These are phyloP conservation scores for Diplodus sargus DNA, from an alignment of 2,797 vertebrate species.

Conservation along the genomic window DNA sequence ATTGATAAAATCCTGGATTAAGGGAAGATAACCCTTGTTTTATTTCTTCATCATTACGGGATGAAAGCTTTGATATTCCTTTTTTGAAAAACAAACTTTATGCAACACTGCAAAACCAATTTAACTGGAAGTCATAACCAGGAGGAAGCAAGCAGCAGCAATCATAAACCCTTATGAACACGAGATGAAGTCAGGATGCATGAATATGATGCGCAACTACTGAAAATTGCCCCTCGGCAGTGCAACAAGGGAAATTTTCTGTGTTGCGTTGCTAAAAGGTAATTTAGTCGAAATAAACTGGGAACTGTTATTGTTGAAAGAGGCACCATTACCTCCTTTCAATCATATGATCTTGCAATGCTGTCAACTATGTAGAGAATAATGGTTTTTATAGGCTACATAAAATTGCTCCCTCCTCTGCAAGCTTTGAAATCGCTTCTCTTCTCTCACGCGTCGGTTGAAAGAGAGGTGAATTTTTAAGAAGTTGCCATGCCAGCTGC, in stretches of 20 bases:
- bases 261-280: conserved; percentile 36
- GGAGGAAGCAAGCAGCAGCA: conserved; percentile 25
- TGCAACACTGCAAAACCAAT: conserved; percentile 36
- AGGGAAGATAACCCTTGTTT: neutral
- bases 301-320: conserved; percentile 59
- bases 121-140: conserved; percentile 39
- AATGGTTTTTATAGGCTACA: conserved; percentile 47
- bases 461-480: conserved; percentile 46
- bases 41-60: neutral
- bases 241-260: conserved; percentile 44
- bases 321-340: conserved; percentile 57
- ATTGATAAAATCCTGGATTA: neutral
- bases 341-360: conserved; percentile 49
- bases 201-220: conserved; percentile 35
- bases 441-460: conserved; percentile 14
- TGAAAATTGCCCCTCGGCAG: conserved; percentile 44
- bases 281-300: conserved; percentile 63
- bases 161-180: conserved; percentile 32
- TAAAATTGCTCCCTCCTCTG: conserved; percentile 39
- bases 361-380: conserved; percentile 49
- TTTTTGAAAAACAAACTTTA: conserved; percentile 13
- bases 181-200: conserved; percentile 34
- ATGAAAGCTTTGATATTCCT: conserved; percentile 3
- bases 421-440: conserved; percentile 43
- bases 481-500: conserved; percentile 54